Base-by-base conservation (phyloP, 2,888 invertebrate species). In the Oscheius myriophilus region DNA sequence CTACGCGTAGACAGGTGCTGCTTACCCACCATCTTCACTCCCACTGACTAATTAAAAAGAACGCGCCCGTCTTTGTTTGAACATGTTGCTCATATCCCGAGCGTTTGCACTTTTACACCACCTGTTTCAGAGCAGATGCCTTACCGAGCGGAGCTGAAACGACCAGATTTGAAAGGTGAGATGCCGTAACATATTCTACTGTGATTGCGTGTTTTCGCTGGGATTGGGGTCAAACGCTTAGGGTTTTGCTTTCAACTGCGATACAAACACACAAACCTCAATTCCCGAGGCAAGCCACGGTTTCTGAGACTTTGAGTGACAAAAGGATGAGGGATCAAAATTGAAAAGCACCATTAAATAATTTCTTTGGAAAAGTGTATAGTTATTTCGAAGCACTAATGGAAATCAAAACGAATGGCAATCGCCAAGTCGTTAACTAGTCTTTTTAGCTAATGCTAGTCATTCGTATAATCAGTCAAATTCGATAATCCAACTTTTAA, bases 151-250 rank as follows among this genome's bases (percentile, higher is more conserved):
- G 86, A 86, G 64, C 76, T 86, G 33, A 86, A 87, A 72, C 79
- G 86, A 53, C 86, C 86, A 12, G 86, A 86, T 71, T 69, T 86
- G 23, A 86, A 86, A 81, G 86, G 86, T 86, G n/a, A 39, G 58
- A 33, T 33, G 23, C 26, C 18, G 23, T 46, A 43, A 26, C n/a
- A 46, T 49, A 62, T 16, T 25, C 33, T 18, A 23, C 43, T 45
- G 26, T 52, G 62, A 62, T 62, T 62, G 42, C 41, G 49, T 62
- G 63, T 61, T 61, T 61, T 61, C 63, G 52, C 42, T 53, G 52
- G 54, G 63, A 63, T 63, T 63, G 63, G 39, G 63, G 63, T 54
- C 63, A 54, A 52, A 54, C 53, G 51, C 63, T 49, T 51, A 45
- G 62, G 33, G 33, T 41, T 49, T 62, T 49, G 46, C 52, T 49